phyloP scores from a whole-genome alignment of 1,140 invertebrate species.

The Bradysia coprophila region DNA sequence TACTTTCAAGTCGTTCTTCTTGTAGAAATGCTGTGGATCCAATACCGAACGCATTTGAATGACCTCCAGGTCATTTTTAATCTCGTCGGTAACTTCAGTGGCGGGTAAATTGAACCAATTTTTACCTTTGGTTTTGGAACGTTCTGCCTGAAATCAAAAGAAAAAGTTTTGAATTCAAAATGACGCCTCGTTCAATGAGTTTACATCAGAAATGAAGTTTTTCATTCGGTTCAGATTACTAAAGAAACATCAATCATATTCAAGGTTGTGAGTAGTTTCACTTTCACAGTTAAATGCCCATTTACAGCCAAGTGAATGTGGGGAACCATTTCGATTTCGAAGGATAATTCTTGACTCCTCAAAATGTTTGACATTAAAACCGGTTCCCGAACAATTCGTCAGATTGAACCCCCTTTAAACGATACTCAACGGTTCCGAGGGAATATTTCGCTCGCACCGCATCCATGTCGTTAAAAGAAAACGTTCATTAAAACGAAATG shows the following conservation, averaged over 20 bases:
- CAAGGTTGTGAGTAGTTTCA: background rate
- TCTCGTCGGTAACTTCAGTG: slow-evolving; percentile 73
- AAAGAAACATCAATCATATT: slow-evolving; percentile 19
- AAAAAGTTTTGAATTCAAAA: slow-evolving; percentile 3
- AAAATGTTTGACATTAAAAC: too few species aligned
- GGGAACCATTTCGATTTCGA: too few species aligned
- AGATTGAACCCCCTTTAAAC: too few species aligned
- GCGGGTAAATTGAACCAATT: slow-evolving; percentile 77
- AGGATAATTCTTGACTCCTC: too few species aligned
- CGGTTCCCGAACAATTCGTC: background rate
- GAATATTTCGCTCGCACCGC: slow-evolving; percentile 2
- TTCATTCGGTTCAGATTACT: slow-evolving; percentile 15
- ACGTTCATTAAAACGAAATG: slow-evolving; percentile 2
- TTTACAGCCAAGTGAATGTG: background rate
- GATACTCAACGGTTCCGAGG: too few species aligned
- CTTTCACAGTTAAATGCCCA: too few species aligned
- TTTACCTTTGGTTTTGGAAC: slow-evolving; percentile 61
- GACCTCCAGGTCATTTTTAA: slow-evolving; percentile 69
- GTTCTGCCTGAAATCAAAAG: slow-evolving; percentile 27
- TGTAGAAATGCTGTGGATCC: slow-evolving; percentile 87
- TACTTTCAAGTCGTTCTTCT: slow-evolving; percentile 71
- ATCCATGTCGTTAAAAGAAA: slow-evolving; percentile 2
- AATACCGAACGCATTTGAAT: slow-evolving; percentile 83
- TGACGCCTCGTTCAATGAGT: slow-evolving; percentile 1
- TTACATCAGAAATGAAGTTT: background rate